Percentiles rank a stretch among this genome's conserved stretches.
Conservation (phyloP, 1,140 invertebrate genomes). For the Heterodera carotae region DNA sequence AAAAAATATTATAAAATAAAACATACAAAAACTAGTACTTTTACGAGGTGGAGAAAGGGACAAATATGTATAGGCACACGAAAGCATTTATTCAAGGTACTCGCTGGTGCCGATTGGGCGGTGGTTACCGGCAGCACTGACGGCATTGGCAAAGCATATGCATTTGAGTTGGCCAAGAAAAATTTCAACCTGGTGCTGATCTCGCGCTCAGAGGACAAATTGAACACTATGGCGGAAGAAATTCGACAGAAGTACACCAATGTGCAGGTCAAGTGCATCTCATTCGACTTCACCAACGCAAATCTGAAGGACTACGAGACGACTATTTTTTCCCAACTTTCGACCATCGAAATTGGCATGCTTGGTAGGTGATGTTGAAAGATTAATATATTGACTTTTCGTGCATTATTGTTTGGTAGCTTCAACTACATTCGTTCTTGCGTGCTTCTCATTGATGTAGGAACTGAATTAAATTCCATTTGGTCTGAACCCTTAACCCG, state of each 20-base stretch:
- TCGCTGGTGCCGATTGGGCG: slow-evolving; percentile 62
- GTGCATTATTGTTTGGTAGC: too few species aligned
- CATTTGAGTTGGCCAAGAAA: slow-evolving; percentile 55
- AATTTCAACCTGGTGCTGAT: slow-evolving; percentile 61
- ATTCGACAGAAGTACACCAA: slow-evolving; percentile 38
- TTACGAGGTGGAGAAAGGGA: too few species aligned
- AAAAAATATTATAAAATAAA: too few species aligned
- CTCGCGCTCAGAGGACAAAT: slow-evolving; percentile 55
- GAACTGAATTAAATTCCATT: too few species aligned
- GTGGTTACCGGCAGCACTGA: slow-evolving; percentile 63
- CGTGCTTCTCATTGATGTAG: too few species aligned
- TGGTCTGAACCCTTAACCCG: too few species aligned
- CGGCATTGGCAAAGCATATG: slow-evolving; percentile 64
- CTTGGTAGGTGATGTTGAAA: slow-evolving; percentile 39
- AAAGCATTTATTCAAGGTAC: slow-evolving; percentile 14
- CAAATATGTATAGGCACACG: too few species aligned
- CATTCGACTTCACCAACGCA: slow-evolving; percentile 54
- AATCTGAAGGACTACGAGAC: slow-evolving; percentile 47
- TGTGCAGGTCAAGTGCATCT: slow-evolving; percentile 41
- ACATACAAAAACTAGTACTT: too few species aligned
- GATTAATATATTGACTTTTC: too few species aligned
- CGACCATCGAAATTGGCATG: slow-evolving; percentile 58
- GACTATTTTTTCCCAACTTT: slow-evolving; percentile 41
- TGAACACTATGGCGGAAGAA: slow-evolving; percentile 56
- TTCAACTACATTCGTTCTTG: too few species aligned